Evolutionary conservation across 2,797 vertebrate species (phyloP).

Genomic region (Neosalanx taihuensis): DNA sequence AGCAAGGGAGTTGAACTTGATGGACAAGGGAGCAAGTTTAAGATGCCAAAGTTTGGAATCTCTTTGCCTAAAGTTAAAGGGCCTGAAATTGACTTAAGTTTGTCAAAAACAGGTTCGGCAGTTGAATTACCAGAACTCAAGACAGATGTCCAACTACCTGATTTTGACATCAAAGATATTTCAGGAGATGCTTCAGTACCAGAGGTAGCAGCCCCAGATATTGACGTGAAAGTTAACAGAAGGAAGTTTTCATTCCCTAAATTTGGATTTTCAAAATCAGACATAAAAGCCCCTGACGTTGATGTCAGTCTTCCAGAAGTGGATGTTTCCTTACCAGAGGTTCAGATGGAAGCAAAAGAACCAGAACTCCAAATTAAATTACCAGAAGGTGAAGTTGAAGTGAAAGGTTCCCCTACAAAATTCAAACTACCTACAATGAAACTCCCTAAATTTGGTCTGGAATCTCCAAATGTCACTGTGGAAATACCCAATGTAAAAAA

Average conservation of each 20-base stretch:
- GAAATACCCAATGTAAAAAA: conserved; percentile 2
- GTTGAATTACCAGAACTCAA: conserved; percentile 8
- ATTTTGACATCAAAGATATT: conserved; percentile 15
- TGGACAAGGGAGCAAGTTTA: conserved; percentile 41
- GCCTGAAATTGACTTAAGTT: not conserved
- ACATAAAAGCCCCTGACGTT: not conserved
- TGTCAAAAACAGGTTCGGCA: not conserved
- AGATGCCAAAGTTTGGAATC: conserved; percentile 43
- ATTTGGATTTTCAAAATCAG: conserved; percentile 20
- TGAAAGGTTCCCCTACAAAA: conserved; percentile 13
- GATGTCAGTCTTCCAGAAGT: conserved; percentile 5
- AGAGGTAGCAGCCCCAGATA: conserved; percentile 22
- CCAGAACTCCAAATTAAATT: conserved; percentile 5
- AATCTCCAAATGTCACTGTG: not conserved
- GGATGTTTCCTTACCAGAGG: conserved; percentile 23
- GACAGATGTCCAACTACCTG: conserved; percentile 14
- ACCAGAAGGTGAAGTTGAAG: not conserved
- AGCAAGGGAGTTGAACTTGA: conserved; percentile 21
- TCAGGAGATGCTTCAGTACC: conserved; percentile 16
- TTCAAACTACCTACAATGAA: conserved; percentile 24
- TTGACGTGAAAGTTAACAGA: conserved; percentile 14
- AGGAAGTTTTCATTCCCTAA: conserved; percentile 15
- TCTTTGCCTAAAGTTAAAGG: not conserved
- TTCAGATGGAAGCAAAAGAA: conserved; percentile 11
- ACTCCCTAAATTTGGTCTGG: conserved; percentile 7